Conservation (phyloP, 2,113 vertebrate genomes). For the Mormoops blainvillei region DNA sequence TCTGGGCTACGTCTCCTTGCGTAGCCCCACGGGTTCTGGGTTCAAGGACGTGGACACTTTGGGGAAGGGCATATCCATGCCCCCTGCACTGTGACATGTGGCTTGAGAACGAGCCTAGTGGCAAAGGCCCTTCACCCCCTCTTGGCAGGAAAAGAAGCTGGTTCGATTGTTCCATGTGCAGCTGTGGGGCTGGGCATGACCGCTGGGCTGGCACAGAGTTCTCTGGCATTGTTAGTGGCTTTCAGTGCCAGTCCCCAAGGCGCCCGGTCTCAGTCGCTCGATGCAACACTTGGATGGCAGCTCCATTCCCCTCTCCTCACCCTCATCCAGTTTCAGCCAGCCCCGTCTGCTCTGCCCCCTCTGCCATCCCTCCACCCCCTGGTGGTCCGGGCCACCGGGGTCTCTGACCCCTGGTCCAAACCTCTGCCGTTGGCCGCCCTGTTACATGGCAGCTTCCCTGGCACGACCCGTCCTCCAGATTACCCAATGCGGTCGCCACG, state of each 20-base stretch:
- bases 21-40: neutral
- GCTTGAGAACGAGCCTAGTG: neutral
- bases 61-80: no score
- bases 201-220: rapidly evolving
- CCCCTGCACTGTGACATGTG: rapidly evolving
- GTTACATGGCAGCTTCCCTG: rapidly evolving
- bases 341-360: rapidly evolving
- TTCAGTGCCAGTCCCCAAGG: neutral
- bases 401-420: neutral
- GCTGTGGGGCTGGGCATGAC: neutral
- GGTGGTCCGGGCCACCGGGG: no score
- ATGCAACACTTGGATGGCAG: neutral
- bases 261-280: rapidly evolving
- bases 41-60: rapidly evolving
- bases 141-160: neutral
- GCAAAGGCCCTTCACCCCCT: neutral
- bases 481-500: neutral
- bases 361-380: rapidly evolving
- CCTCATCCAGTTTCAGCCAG: neutral
- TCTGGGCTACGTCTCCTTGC: neutral
- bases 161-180: neutral
- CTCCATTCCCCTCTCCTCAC: rapidly evolving
- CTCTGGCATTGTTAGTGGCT: rapidly evolving
- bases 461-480: neutral
- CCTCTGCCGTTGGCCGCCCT: rapidly evolving